Base-by-base conservation (phyloP, 2,888 invertebrate genomes). In the Zygothrica quintamaculata region DNA sequence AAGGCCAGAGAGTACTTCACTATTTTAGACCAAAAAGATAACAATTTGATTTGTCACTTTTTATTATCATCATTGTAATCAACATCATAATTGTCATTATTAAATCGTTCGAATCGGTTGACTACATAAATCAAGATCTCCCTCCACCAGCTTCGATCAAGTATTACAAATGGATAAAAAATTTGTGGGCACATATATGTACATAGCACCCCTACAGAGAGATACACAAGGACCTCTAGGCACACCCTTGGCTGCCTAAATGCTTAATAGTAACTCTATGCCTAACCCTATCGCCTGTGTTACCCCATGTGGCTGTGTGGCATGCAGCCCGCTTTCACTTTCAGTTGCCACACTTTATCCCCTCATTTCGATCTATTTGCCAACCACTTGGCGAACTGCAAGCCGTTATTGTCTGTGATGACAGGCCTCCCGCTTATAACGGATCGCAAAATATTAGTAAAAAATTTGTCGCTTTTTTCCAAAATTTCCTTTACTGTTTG, bases 161-260 rank as follows among this genome's bases (percentile, higher is more conserved):
- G 74, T 76, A 76, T 74, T 74, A 77, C 86, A 84, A 86, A 84
- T 86, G 46, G 72, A 29, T 69, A 73, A 74, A 84, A 77, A 84
- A 84, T 75, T 85, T 80, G 86, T 78, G 84, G 81, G 86, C 81
- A 86, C 64, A 60, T 47, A 55, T 22, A 5, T 22, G 18, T 22
- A 42, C 64, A 64, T 65, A 15, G 22, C 69, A 68, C 60, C 69
- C 47, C 56, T n/a, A n/a, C n/a, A n/a, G n/a, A n/a, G n/a, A n/a
- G n/a, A n/a, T n/a, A n/a, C n/a, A n/a, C n/a, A n/a, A n/a, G n/a
- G n/a, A n/a, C n/a, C n/a, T n/a, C n/a, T 44, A 39, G 36, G 29
- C 29, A 25, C 25, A 36, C 56, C 65, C 51, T 56, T 36, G 29
- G 51, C 48, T 68, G 51, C 48, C 43, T 37, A 36, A 22, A 46